Base-by-base conservation (phyloP, 53 echinoderm and acorn worm genomes). In the Zoroaster sp. region DNA sequence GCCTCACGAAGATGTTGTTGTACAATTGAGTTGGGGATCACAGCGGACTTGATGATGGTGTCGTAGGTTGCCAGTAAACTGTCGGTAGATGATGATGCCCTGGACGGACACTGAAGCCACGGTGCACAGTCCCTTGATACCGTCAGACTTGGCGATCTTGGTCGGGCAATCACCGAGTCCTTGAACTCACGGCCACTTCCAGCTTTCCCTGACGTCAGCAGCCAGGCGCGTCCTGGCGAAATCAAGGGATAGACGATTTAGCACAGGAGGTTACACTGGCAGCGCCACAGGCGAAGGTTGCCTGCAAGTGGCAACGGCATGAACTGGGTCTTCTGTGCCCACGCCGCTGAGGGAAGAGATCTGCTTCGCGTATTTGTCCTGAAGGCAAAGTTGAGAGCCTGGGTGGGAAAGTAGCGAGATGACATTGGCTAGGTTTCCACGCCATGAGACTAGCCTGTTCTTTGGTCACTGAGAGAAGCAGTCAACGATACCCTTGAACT, bases 11-110 rank as follows among this genome's bases (percentile, higher is more conserved):
- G 91, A 97, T 42, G 77, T 93, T 93, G 35, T 88, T 85, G 47
- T 93, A 83, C 52, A n/a, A 83, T 42, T 92, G 74, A 66, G 87
- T 70, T 21, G 97, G 97, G 0, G n/a, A n/a, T n/a, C n/a, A 95
- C 82, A 90, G 94, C 88, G 15, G 92, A 92, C 90, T 95, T 97
- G n/a, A n/a, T n/a, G 14, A 72, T 78, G n/a, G 97, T 97, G 89
- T 97, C 97, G 53, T 95, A 97, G n/a, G 92, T 90, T 40, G 95
- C 97, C 95, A 97, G 94, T 97, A 97, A 25, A 95, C 90, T 3
- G 97, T 15, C 97, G 92, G 91, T 95, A 95, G 94, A 97, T 94
- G 95, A 97, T 95, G 89, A 97, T 97, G 3, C 97, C 97, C 87
- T 97, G 97, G 1, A 97, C 97, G 35, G 97, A 97, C 39, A 12